Conservation (phyloP, 2,113 vertebrate genomes). For the Anoplopoma fimbria region DNA sequence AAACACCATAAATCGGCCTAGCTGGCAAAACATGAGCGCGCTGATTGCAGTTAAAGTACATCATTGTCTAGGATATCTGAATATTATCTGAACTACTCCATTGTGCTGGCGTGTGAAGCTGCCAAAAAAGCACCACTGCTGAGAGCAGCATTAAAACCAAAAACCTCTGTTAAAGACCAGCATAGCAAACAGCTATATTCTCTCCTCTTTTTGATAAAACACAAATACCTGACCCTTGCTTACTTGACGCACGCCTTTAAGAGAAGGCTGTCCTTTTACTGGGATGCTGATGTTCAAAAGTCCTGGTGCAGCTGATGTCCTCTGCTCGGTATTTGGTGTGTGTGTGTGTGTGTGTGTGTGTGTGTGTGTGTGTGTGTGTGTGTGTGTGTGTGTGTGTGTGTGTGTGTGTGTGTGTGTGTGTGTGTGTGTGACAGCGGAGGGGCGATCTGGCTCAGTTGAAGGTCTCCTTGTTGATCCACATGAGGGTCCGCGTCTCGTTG, state of each 20-base stretch:
- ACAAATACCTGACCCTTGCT: conserved; percentile 21
- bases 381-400: no score
- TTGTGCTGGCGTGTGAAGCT: conserved; percentile 3
- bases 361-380: no score
- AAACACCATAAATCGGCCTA: neutral
- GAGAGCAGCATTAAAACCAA: conserved; percentile 20
- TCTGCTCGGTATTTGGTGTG: neutral
- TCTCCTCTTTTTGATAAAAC: neutral
- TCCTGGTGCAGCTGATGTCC: conserved; percentile 17
- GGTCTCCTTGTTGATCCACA: conserved; percentile 99
- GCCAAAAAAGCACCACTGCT: neutral
- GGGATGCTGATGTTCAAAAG: conserved; percentile 34
- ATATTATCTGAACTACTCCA: neutral
- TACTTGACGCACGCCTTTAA: conserved; percentile 5
- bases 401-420: no score
- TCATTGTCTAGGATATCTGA: neutral
- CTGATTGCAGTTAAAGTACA: neutral
- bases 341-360: no score
- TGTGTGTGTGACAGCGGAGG: neutral
- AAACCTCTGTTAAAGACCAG: conserved; percentile 31
- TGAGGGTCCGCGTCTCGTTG: conserved; percentile 96
- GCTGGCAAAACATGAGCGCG: neutral
- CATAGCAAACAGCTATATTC: conserved; percentile 14
- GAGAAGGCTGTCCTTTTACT: conserved; percentile 10
- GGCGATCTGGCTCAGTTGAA: conserved; percentile 86